Base-by-base conservation (phyloP, 1,140 invertebrate species). In the Diorhabda carinulata region DNA sequence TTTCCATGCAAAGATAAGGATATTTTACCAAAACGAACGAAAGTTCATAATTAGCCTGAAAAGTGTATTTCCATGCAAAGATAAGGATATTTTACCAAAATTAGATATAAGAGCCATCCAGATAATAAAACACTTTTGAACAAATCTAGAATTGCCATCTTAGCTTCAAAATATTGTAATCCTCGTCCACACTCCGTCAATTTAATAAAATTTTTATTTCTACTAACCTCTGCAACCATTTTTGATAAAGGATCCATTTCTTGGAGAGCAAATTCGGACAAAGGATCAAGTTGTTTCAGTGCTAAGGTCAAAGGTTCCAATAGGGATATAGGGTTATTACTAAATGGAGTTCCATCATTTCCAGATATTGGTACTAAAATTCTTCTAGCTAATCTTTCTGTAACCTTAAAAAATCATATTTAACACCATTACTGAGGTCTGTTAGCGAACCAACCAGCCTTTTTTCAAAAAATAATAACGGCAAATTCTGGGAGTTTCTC, bases 251-350 rank as follows among this genome's bases (percentile, higher is more conserved):
- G 88, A 81, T 90, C 89, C 73, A 87, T 80, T 76, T 89, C 86
- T 75, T 70, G 67, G 25, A 84, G 82, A 3, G 86, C 87, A 83
- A 92, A 90, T 72, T 90, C 87, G 43, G 88, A 88, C 10, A 92
- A 82, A 2, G 91, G 91, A 84, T 92, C 91, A n/a, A 85, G 83
- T 8, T 90, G 90, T 78, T 92, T 90, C 5, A 92, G 76, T 61
- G 87, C 86, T 52, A 84, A 83, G 67, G 81, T 81, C 3, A 91
- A 78, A 43, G 87, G 86, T 81, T 91, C 87, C 3, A 83, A 76
- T 42, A 83, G 74, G 73, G 79, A 74, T 44, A 82, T 69, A 56
- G 83, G 77, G 43, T 79, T 81, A 73, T 84, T 83, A 9, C 81
- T 80, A 44, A 83, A 81, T 10, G 84, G 84, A 6, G 83, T 81